A percentile compares a stretch with the other conserved stretches of the same genome.
Evolutionary conservation across 2,888 invertebrate genomes (phyloP).

Genomic region (Tuta absoluta): DNA sequence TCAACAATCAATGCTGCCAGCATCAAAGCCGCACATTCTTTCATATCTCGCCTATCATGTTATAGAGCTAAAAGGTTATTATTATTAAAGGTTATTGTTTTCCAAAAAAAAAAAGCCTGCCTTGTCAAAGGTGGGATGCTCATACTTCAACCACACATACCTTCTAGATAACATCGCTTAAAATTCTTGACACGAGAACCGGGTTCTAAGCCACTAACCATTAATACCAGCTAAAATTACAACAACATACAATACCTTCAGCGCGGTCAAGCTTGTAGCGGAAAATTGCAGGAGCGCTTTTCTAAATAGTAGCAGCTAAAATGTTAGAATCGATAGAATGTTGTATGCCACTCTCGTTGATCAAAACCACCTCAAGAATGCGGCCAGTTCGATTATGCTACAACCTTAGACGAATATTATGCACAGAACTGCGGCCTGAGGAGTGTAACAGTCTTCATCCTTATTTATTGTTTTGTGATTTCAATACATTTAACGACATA

Average conservation of each 20-base stretch:
- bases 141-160: neutral
- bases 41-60: too few relatives aligned
- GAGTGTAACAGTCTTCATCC: neutral
- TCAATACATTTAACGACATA: neutral
- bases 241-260: conserved; percentile 50
- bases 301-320: conserved; percentile 40
- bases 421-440: neutral
- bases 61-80: too few relatives aligned
- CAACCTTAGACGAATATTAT: conserved; percentile 10
- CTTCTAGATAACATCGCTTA: neutral
- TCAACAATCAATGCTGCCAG: too few relatives aligned
- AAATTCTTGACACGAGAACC: conserved; percentile 11
- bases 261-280: conserved; percentile 58
- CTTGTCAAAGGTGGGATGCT: neutral
- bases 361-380: conserved; percentile 40
- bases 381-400: conserved; percentile 31
- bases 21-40: too few relatives aligned
- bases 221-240: conserved; percentile 16
- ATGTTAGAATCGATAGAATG: conserved; percentile 51
- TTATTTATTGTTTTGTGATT: conserved; percentile 22
- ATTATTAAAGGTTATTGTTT: too few relatives aligned
- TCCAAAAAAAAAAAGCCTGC: too few relatives aligned
- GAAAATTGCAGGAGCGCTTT: conserved; percentile 57
- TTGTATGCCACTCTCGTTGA: conserved; percentile 43
- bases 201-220: conserved; percentile 15